Evolutionary conservation across 2,888 invertebrate species (phyloP), one percentile per base, ranked within the genome.

Genomic region (Metacarcinus magister): DNA sequence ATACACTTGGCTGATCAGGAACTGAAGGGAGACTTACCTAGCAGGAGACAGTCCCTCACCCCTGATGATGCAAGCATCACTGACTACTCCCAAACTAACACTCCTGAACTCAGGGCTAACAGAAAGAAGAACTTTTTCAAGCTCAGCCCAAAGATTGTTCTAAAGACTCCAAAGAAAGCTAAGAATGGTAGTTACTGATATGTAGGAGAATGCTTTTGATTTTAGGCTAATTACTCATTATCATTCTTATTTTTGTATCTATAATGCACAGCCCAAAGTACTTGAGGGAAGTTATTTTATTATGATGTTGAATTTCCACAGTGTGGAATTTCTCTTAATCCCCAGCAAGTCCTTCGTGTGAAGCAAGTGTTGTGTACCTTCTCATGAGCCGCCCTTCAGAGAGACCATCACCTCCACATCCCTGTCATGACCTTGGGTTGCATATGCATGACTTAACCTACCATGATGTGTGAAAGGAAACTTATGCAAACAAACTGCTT

Each of bases 1-100:
- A 96, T 97, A 39, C 96, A 96, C 39, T 44, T 96, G 93, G 96
- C 96, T 48, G 97, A 97, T 54, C 96, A 96, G 89, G 97, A 97
- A 87, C 94, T 97, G 13, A 92, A 90, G 48, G 93, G 96, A 10
- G 91, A 94, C 19, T 60, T 46, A 43, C 46, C 96, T 23, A 67
- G 75, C 32, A 48, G 89, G 28, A 95, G 96, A 23, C 39, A 94
- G 87, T 95, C 96, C 19, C 95, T 96, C 44, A 95, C 93, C 48
- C 87, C 95, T 82, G 96, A 95, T 23, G 94, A 95, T 92, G 90
- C 95, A 48, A 94, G 94, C 67, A 28, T 54, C 75, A 92, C 96
- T 60, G 96, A 96, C 44, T 91, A 82, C 39, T 96, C 96, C 39
- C 91, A 94, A 16, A 75, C 91, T 43, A 95, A 96, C 91, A 95